Evolutionary conservation across 2,797 vertebrate species (phyloP), one percentile per base, ranked within the genome.

Genomic region (Echiichthys vipera): DNA sequence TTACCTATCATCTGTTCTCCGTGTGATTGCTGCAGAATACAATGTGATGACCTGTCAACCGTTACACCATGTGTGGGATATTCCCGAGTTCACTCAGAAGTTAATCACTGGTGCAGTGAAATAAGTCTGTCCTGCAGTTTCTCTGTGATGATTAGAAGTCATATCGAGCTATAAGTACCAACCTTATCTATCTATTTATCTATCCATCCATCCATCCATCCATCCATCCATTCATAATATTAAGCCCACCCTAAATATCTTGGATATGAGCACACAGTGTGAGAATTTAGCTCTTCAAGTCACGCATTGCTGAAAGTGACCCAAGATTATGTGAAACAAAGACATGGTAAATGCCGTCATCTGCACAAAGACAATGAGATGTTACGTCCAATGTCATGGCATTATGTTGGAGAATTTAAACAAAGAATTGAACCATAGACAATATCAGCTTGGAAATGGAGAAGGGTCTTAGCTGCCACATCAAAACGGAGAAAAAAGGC

Each of bases 381-480:
- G 87, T 74, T 84, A 56, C 77, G 71, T 84, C 75, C 67, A 50
- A 49, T 82, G 88, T 90, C 82, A 8, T 47, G 77, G 84, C 86
- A 84, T 92, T 86, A 78, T 59, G 84, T 76, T 13, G 73, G 76
- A 59, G 73, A 70, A 78, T 89, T 85, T 58, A 53, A 78, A 92
- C 85, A 89, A 92, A 92, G 87, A 87, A 58, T 74, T 61, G 61
- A 86, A 89, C 74, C 73, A 18, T 3, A 81, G 90, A 93, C 89
- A 82, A 86, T 91, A 91, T 93, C 90, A 74, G 84, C 78, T 67
- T 14, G 65, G 80, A 91, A 88, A 87, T 50, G 53, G 85, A 85
- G 84, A 88, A 80, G 84, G 86, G 83, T 88, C 89, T 89, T 59
- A 83, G 89, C 91, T 86, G 86, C 87, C 88, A 86, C 86, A 88